Evolutionary conservation across 2,113 vertebrate species (phyloP), one percentile per base, ranked within the genome.

Genomic region (Nerophis lumbriciformis): DNA sequence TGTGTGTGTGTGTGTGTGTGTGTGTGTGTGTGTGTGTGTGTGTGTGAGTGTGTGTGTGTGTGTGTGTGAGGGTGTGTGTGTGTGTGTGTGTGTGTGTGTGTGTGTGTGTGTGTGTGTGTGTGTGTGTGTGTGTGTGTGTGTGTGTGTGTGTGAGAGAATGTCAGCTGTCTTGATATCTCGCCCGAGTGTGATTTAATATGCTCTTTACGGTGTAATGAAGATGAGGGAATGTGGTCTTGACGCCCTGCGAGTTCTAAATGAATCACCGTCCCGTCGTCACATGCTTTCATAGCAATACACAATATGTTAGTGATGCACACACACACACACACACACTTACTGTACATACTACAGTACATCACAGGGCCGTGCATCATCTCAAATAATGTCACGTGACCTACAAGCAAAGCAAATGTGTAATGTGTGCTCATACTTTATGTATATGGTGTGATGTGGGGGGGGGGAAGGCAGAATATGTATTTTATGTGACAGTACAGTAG

Each of bases 101-200:
- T 66, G 75, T 58, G 68, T 65, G 56, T 65, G 16, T 54, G 75
- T n/a, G 49, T 71, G 61, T 52, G 53, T 53, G 61, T 69, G 61
- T 50, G 53, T 66, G 53, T 72, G 60, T 72, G 65, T 57, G 48
- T 53, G 42, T 4, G 19, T 51, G 11, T 71, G 37, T 53, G 50
- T 68, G 71, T 72, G 48, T 15, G 53, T 38, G 35, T 13, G 28
- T 54, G 10, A 37, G 53, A 15, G 28, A 13, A 48, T 71, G 63
- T 59, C 52, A 64, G 56, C 66, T 53, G 50, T 65, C 66, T 63
- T 63, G 59, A 70, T 70, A 60, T 53, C 53, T 68, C 15, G 8
- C 69, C 54, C 73, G 65, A 60, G 44, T 10, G 60, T 66, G 72
- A 73, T 84, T 76, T 78, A 70, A 78, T 65, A 77, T 78, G 77